phyloP scores from a whole-genome alignment of 92 coral and sea anemone species.

The Phenganax stokvisi region DNA sequence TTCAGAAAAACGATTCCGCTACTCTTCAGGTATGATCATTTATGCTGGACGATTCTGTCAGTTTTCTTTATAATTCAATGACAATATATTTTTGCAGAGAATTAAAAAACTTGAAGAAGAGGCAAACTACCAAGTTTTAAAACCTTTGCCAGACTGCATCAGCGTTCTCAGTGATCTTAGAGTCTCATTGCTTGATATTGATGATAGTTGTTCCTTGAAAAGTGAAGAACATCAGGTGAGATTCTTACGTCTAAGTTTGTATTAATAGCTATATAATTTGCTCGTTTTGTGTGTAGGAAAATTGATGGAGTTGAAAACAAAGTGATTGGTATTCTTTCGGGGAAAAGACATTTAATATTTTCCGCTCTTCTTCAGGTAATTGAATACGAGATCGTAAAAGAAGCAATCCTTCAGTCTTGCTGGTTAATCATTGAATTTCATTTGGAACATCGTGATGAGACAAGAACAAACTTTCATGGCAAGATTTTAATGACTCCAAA shows the following conservation, averaged over 20 bases:
- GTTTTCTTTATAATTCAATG: background rate
- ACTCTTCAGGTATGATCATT: conserved; percentile 55
- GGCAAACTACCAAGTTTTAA: conserved; percentile 52
- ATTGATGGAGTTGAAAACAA: too few species aligned
- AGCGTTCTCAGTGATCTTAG: conserved; percentile 51
- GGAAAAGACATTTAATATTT: background rate
- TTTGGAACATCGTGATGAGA: conserved; percentile 50
- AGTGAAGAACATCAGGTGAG: conserved; percentile 58
- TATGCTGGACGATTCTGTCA: background rate
- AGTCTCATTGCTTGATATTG: conserved; percentile 45
- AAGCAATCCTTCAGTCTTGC: conserved; percentile 59
- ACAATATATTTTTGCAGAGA: conserved; percentile 35
- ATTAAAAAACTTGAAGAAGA: conserved; percentile 61
- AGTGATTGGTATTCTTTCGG: background rate
- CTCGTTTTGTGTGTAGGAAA: too few species aligned
- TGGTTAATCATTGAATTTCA: conserved; percentile 91
- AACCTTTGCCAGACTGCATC: conserved; percentile 49
- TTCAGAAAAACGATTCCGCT: conserved; percentile 59
- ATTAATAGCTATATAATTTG: background rate
- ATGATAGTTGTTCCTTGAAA: conserved; percentile 49
- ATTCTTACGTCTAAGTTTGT: background rate
- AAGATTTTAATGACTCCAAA: conserved; percentile 43
- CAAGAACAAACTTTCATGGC: conserved; percentile 42
- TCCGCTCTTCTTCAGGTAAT: conserved; percentile 48
- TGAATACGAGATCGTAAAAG: conserved; percentile 62